Base-by-base conservation (phyloP, 2,888 invertebrate species). In the Phaonia tiefii region DNA sequence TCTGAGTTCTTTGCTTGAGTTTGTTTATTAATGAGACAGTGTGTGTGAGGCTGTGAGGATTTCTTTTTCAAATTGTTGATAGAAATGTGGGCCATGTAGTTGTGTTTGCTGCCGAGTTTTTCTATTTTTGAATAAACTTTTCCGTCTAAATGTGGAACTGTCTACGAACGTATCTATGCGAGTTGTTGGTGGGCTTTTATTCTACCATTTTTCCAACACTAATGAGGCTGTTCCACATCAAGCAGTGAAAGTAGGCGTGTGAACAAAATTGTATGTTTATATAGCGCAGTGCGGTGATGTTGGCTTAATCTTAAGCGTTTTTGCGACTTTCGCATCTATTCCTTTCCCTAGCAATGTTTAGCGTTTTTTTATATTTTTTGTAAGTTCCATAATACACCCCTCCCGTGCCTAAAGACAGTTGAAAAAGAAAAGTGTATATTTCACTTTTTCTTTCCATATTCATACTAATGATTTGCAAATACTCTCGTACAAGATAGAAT, bases 391-490 rank as follows among this genome's bases (percentile, higher is more conserved):
- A n/a, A n/a, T n/a, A n/a, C n/a, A n/a, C n/a, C n/a, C n/a, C n/a
- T n/a, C n/a, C n/a, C n/a, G n/a, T n/a, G n/a, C n/a, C n/a, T n/a
- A n/a, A n/a, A 31, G 31, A 31, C 31, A 3, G 8, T 31, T 31
- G 31, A 17, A n/a, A n/a, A n/a, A 51, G 51, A 22, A 13, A 60
- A 67, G 71, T 67, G 65, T 72, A 72, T 75, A 46, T 81, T 81
- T 81, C 81, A 81, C 81, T 81, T 81, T 81, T 81, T 51, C 39
- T 69, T 26, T 26, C 26, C 26, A 22, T 13, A 75, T 81, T 72
- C 65, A 71, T 81, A 81, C 81, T 81, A 81, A 81, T 78, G 81
- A 81, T 75, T 81, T 81, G 75, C 65, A 81, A 81, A 81, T n/a
- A n/a, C n/a, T n/a, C n/a, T n/a, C n/a, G n/a, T n/a, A n/a, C n/a